Percentiles rank a stretch among this genome's conserved stretches.
Conservation (phyloP, 2,888 invertebrate species). For the Drosophila imparisetae region DNA sequence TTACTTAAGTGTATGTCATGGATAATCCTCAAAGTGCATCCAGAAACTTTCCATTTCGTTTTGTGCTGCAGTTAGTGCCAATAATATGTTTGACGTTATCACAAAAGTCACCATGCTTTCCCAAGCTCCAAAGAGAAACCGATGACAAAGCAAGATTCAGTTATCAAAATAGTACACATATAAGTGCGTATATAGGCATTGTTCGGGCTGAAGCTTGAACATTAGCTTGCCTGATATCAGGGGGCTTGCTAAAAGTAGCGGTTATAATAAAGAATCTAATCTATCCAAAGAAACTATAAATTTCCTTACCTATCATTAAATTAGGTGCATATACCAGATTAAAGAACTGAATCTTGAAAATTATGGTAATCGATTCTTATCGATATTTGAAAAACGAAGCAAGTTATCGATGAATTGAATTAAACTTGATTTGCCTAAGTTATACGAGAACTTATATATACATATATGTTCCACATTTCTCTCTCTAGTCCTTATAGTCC, state of each 20-base stretch:
- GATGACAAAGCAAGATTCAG: not conserved
- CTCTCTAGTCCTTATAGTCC: not conserved
- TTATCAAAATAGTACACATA: not conserved
- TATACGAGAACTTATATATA: not conserved
- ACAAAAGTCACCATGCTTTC: not conserved
- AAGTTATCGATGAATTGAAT: not conserved
- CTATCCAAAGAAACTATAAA: not conserved
- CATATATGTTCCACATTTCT: not conserved
- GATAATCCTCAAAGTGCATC: not conserved
- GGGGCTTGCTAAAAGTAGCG: not conserved
- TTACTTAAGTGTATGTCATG: not conserved
- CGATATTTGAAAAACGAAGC: not conserved
- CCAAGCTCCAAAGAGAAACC: not conserved
- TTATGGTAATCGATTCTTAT: not conserved
- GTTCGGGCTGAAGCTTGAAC: not conserved
- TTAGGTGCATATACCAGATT: not conserved
- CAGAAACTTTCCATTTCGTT: not conserved
- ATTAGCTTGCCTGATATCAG: not conserved
- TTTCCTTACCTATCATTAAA: not conserved
- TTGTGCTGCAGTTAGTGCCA: not conserved
- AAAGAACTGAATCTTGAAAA: not conserved
- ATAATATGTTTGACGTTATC: not conserved
- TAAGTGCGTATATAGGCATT: not conserved
- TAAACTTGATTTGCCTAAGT: not conserved
- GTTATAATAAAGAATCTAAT: not conserved